Evolutionary conservation across 1,140 invertebrate species (phyloP).

Genomic region (Lethocerus indicus): DNA sequence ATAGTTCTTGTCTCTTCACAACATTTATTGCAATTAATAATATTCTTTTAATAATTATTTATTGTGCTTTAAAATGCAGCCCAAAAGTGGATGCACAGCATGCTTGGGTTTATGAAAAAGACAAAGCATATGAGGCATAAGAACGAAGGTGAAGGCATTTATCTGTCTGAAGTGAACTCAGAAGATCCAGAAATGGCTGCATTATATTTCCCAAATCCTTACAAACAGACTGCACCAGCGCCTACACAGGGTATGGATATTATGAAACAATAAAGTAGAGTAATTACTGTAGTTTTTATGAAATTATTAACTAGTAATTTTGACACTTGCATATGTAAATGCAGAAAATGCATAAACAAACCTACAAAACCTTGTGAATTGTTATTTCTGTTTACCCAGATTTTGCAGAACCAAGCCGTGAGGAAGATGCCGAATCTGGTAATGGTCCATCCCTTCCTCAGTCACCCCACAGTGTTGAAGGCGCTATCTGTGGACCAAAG

Average conservation of each 20-base stretch:
- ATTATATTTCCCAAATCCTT: slow-evolving; percentile 65
- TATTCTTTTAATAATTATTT: no score
- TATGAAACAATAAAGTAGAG: no score
- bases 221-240: background rate
- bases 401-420: slow-evolving; percentile 19
- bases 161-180: slow-evolving; percentile 74
- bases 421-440: slow-evolving; percentile 86
- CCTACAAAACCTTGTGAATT: no score
- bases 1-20: no score
- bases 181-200: slow-evolving; percentile 77
- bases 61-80: slow-evolving; percentile 23
- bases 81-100: slow-evolving; percentile 65
- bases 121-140: slow-evolving; percentile 52
- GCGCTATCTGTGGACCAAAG: slow-evolving; percentile 43
- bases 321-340: no score
- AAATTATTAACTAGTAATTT: no score
- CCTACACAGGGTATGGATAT: background rate
- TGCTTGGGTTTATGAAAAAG: slow-evolving; percentile 86
- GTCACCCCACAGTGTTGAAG: slow-evolving; percentile 77
- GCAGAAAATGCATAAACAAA: no score
- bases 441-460: slow-evolving; percentile 86
- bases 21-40: no score
- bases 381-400: no score
- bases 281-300: background rate
- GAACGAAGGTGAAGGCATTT: slow-evolving; percentile 65